phyloP scores from a whole-genome alignment of 1,140 invertebrate species.

The Pararge aegeria region DNA sequence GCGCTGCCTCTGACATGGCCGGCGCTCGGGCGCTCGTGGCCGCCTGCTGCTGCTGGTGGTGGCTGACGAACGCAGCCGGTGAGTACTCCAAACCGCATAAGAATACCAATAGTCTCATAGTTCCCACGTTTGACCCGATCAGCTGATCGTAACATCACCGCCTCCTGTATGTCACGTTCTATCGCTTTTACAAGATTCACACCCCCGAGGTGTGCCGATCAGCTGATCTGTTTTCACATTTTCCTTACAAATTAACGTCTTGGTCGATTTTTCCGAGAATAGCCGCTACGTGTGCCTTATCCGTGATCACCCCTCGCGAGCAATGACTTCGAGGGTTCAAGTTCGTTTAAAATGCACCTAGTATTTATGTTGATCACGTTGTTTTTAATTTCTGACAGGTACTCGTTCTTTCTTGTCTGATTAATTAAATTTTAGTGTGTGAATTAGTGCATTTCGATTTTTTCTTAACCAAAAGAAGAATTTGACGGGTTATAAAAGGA shows the following conservation, averaged over 20 bases:
- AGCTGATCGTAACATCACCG: constrained; percentile 43
- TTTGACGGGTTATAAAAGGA: too few species aligned
- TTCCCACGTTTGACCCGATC: constrained; percentile 23
- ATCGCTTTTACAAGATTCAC: constrained; percentile 37
- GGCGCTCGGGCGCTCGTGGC: constrained; percentile 77
- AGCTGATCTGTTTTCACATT: constrained; percentile 36
- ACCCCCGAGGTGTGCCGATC: constrained; percentile 34
- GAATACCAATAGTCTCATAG: background rate
- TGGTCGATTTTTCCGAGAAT: constrained; percentile 23
- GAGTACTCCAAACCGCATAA: constrained; percentile 45
- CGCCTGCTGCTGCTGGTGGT: constrained; percentile 76
- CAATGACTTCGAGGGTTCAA: constrained; percentile 35
- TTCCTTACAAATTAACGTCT: constrained; percentile 15
- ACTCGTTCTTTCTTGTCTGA: background rate
- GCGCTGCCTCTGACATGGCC: constrained; percentile 77
- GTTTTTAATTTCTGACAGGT: background rate
- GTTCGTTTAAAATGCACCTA: constrained; percentile 40
- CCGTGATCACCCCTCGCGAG: constrained; percentile 39
- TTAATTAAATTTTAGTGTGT: background rate
- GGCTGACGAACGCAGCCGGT: constrained; percentile 76
- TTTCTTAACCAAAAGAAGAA: too few species aligned
- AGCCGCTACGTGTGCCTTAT: constrained; percentile 37
- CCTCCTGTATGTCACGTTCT: constrained; percentile 38
- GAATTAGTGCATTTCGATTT: too few species aligned
- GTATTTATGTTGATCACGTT: constrained; percentile 22